Evolutionary conservation across 2,113 vertebrate genomes (phyloP).

Genomic region (Gymnocephalus cernua): DNA sequence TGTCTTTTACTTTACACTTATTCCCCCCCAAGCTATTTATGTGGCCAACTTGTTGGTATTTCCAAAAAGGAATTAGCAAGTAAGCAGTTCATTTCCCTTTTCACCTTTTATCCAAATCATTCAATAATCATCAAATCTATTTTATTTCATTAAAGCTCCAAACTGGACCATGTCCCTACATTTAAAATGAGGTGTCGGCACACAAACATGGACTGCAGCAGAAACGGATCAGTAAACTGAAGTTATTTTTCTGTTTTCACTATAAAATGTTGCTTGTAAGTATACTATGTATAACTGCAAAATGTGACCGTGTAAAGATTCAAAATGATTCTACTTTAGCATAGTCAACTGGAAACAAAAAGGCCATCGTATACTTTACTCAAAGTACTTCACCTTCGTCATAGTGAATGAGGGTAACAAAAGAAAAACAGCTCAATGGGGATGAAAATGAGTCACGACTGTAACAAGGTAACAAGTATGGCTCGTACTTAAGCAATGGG

Average conservation of each 20-base stretch:
- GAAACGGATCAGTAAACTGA: background rate
- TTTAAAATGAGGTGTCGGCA: background rate
- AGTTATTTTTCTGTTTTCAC: background rate
- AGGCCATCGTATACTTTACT: too few relatives aligned
- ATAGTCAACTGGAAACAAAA: background rate
- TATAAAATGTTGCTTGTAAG: background rate
- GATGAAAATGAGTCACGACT: slow-evolving; percentile 57
- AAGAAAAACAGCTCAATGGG: slow-evolving; percentile 11
- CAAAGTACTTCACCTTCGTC: background rate
- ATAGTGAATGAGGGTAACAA: slow-evolving; percentile 9
- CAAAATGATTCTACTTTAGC: background rate
- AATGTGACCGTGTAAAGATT: background rate
- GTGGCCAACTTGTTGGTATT: background rate
- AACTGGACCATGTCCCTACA: background rate
- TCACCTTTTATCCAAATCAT: background rate
- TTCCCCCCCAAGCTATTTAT: background rate
- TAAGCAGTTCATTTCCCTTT: background rate
- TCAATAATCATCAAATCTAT: background rate
- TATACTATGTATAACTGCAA: background rate
- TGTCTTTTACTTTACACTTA: background rate
- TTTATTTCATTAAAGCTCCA: background rate
- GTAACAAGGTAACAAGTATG: slow-evolving; percentile 58
- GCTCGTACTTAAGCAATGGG: slow-evolving; percentile 62
- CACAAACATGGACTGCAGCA: background rate
- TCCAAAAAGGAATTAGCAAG: background rate